Evolutionary conservation across 2,797 vertebrate species (phyloP).

Genomic region (Benthosema pterotum): DNA sequence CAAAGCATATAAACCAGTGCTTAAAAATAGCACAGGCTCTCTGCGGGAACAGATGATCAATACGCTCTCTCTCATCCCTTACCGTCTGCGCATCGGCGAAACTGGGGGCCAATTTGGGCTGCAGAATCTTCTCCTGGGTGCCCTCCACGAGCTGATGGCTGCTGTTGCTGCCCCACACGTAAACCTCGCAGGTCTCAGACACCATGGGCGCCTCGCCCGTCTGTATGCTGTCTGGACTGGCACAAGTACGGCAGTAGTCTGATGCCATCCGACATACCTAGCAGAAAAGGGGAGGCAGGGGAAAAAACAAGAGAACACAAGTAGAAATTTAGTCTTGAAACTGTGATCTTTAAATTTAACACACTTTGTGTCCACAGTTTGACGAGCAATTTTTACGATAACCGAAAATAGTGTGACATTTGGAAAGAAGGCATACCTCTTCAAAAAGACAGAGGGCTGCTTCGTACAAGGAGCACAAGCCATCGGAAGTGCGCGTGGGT

Average conservation of each 20-base stretch:
- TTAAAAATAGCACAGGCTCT: not conserved
- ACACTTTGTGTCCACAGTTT: not conserved
- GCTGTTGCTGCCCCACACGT: slow-evolving; percentile 90
- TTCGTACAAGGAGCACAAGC: slow-evolving; percentile 94
- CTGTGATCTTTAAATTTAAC: not conserved
- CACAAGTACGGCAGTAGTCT: slow-evolving; percentile 96
- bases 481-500: slow-evolving; percentile 89
- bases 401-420: not conserved
- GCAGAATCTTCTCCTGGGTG: slow-evolving; percentile 86
- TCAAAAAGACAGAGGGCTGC: slow-evolving; percentile 94
- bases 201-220: slow-evolving; percentile 89
- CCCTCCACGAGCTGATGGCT: slow-evolving; percentile 87
- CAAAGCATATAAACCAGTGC: too few relatives aligned
- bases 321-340: not conserved
- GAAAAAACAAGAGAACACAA: not conserved
- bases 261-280: slow-evolving; percentile 98
- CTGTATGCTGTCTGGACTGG: slow-evolving; percentile 96
- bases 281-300: not conserved
- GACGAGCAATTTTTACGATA: not conserved
- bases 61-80: slow-evolving; percentile 11
- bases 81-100: slow-evolving; percentile 85
- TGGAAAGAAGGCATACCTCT: slow-evolving; percentile 77
- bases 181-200: slow-evolving; percentile 96
- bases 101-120: slow-evolving; percentile 83
- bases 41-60: not conserved